Evolutionary conservation across 2,888 invertebrate species (phyloP).

Genomic region (Mechanitis mazaeus): DNA sequence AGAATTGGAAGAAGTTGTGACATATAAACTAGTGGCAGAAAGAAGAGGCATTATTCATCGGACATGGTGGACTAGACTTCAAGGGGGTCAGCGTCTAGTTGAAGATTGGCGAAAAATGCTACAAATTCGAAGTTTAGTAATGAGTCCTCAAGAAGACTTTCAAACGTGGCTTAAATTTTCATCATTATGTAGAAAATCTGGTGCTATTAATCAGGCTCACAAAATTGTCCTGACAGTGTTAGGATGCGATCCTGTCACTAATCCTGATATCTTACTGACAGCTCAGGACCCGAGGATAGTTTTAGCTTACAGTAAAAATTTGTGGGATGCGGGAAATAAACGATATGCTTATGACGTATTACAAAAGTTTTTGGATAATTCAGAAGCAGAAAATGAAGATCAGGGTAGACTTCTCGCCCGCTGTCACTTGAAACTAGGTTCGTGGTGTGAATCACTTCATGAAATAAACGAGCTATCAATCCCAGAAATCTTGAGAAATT

Average conservation of each 20-base stretch:
- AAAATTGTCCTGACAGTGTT: slow-evolving; percentile 91
- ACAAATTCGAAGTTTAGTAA: slow-evolving; percentile 94
- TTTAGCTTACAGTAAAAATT: slow-evolving; percentile 95
- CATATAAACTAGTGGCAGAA: slow-evolving; percentile 97
- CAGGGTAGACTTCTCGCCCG: slow-evolving; percentile 80
- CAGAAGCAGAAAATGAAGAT: slow-evolving; percentile 70
- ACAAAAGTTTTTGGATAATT: slow-evolving; percentile 82
- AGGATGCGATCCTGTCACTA: slow-evolving; percentile 86
- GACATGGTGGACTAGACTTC: slow-evolving; percentile 97
- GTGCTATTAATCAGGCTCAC: slow-evolving; percentile 90
- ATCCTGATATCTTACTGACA: slow-evolving; percentile 82
- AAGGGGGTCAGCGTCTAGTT: slow-evolving; percentile 94
- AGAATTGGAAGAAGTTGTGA: slow-evolving; percentile 98
- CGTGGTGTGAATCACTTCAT: slow-evolving; percentile 94
- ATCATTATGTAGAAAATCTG: slow-evolving; percentile 95
- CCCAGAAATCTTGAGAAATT: slow-evolving; percentile 84
- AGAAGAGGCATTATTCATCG: slow-evolving; percentile 84
- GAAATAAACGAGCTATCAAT: slow-evolving; percentile 89
- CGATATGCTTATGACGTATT: slow-evolving; percentile 86
- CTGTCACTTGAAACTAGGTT: slow-evolving; percentile 95
- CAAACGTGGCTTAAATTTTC: slow-evolving; percentile 98
- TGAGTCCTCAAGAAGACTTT: slow-evolving; percentile 94
- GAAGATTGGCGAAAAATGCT: slow-evolving; percentile 99
- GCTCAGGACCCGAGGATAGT: slow-evolving; percentile 89
- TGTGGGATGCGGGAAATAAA: slow-evolving; percentile 91